Base-by-base conservation (phyloP, 2,888 invertebrate genomes). In the Erebia palarica region DNA sequence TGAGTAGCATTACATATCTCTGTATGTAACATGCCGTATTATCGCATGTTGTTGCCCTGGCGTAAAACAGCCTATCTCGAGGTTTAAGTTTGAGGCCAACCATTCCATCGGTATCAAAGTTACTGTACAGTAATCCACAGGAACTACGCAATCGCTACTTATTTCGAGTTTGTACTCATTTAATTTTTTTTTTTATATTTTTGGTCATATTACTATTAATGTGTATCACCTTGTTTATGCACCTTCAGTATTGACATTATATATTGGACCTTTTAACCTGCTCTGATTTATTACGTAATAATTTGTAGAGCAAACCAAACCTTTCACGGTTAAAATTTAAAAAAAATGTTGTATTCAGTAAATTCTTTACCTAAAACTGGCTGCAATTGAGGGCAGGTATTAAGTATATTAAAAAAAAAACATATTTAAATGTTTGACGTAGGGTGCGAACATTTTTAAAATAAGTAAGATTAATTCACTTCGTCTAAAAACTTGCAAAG, bases 211-310 rank as follows among this genome's bases (percentile, higher is more conserved):
- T 14, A 59, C 9, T 9, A 7, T n/a, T 14, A 36, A 27, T n/a
- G 42, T n/a, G 42, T 44, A 16, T 65, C n/a, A 65, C 65, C 53
- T 53, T 65, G 36, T 53, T 42, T 14, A 65, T 36, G 36, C 10
- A 16, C 65, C 60, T 60, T 44, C 60, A 36, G 16, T 42, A 44
- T 42, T 42, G 65, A 53, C 36, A 55, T 53, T 55, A 36, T 14
- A 42, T 13, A 13, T n/a, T 11, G 36, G 65, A 55, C 65, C 55
- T 55, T 55, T 65, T 53, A 53, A 65, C 36, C 65, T 55, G 65
- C 53, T 65, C 55, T 65, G 65, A 55, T 55, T 65, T 13, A 65
- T 65, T 53, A 18, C 16, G 36, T 65, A 65, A 61, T n/a, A 53
- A 51, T 42, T 51, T 36, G 3, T 49, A 60, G 60, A n/a, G 5